Conservation (phyloP, 1,140 invertebrate genomes). For the Apis dorsata region DNA sequence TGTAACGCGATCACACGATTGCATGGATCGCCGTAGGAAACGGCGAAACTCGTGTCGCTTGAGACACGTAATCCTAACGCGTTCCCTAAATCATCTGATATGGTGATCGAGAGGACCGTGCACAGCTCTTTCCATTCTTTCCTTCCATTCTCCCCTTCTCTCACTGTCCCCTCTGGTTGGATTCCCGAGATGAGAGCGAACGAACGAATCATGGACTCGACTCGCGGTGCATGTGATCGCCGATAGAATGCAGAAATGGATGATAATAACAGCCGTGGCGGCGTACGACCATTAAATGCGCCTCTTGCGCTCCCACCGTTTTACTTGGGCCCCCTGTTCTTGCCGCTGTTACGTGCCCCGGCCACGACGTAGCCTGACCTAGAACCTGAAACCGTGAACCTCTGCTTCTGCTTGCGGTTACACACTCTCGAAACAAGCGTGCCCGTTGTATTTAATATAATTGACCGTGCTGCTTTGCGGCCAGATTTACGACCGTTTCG, state of each 20-base stretch:
- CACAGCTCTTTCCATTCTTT: no score
- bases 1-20: conserved; percentile 57
- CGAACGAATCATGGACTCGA: not conserved
- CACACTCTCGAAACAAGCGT: conserved; percentile 51
- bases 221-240: conserved; percentile 22
- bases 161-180: not conserved
- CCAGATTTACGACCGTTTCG: conserved; percentile 11
- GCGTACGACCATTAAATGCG: conserved; percentile 39
- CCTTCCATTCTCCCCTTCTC: not conserved
- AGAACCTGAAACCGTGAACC: conserved; percentile 67
- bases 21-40: not conserved
- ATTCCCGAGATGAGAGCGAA: not conserved
- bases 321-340: conserved; percentile 47
- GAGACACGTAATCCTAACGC: conserved; percentile 37
- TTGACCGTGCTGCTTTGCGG: not conserved
- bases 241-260: conserved; percentile 46
- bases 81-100: conserved; percentile 33
- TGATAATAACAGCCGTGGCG: conserved; percentile 52
- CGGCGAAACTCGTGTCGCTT: not conserved
- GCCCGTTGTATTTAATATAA: conserved; percentile 16
- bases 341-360: conserved; percentile 54
- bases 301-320: conserved; percentile 32
- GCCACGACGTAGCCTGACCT: conserved; percentile 47
- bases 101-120: not conserved
- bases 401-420: conserved; percentile 53